Conservation (phyloP, 35 echinoderm and acorn worm genomes). For the Ptychodera flava region DNA sequence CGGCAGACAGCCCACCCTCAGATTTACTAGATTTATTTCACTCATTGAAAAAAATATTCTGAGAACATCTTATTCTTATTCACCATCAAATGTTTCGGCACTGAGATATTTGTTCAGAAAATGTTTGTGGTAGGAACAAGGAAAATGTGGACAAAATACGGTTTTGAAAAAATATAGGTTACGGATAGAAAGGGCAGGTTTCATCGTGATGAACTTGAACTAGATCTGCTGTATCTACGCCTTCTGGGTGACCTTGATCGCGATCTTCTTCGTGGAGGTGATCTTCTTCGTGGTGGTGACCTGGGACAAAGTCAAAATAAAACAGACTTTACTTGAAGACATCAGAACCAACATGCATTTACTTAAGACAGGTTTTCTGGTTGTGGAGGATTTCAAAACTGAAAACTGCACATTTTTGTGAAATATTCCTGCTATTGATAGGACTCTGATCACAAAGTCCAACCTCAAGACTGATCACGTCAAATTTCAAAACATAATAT, state of each 20-base stretch:
- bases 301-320: constrained; percentile 19
- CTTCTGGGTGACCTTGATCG: constrained; percentile 63
- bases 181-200: neutral
- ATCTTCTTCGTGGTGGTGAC: constrained; percentile 63
- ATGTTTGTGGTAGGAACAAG: no score
- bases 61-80: no score
- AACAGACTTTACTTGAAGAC: neutral
- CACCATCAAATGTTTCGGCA: no score
- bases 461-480: neutral
- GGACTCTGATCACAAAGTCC: neutral
- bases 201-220: constrained; percentile 74
- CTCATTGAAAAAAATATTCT: no score
- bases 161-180: no score
- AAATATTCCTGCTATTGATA: neutral
- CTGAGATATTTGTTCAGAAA: no score
- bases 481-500: neutral
- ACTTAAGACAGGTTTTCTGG: neutral
- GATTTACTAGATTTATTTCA: no score
- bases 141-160: no score
- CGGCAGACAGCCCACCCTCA: no score
- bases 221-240: constrained; percentile 70
- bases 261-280: constrained; percentile 60
- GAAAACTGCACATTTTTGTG: neutral
- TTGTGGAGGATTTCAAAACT: neutral
- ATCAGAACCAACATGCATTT: neutral